phyloP scores from a whole-genome alignment of 2,113 vertebrate species.

The Alouatta palliata region DNA sequence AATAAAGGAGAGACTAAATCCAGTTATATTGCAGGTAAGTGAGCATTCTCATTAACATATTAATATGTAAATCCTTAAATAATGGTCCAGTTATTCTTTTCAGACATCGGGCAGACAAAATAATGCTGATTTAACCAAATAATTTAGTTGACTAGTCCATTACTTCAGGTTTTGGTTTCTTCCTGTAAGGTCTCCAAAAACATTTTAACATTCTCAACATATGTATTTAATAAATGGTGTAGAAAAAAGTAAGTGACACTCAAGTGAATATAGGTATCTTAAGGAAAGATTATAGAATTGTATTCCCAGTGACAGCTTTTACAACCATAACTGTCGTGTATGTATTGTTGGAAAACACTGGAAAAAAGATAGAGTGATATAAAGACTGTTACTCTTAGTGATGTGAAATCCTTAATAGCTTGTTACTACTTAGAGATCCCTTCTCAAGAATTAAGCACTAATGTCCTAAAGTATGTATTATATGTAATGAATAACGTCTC shows the following conservation, averaged over 20 bases:
- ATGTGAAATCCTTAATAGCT: not conserved
- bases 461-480: not conserved
- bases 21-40: constrained; percentile 86
- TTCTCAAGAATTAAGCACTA: constrained; percentile 4
- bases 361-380: not conserved
- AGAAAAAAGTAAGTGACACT: not conserved
- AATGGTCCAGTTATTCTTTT: not conserved
- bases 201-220: not conserved
- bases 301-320: not conserved
- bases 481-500: not conserved
- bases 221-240: not conserved
- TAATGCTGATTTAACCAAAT: not conserved
- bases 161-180: not conserved
- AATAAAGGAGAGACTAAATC: constrained; percentile 97
- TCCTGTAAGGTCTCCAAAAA: not conserved
- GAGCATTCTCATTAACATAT: not conserved
- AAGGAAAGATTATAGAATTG: not conserved
- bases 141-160: not conserved
- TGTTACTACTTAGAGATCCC: not conserved
- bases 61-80: constrained; percentile 33
- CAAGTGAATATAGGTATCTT: not conserved
- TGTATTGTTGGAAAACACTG: not conserved
- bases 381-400: constrained; percentile 16
- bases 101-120: constrained; percentile 13
- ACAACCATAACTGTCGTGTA: not conserved